Evolutionary conservation across 2,797 vertebrate genomes (phyloP).

Genomic region (Poecilia picta): DNA sequence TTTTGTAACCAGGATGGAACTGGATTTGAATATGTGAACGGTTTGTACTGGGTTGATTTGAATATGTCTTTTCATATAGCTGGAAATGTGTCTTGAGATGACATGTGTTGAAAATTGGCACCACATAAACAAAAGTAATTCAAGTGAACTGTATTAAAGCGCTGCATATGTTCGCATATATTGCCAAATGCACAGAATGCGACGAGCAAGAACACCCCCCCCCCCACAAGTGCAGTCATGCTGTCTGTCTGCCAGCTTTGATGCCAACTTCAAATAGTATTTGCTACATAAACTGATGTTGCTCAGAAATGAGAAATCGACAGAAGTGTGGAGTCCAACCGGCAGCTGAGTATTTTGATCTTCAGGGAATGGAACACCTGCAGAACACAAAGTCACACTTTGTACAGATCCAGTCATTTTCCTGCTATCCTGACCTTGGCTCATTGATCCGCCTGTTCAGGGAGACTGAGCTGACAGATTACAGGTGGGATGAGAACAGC

Average conservation of each 20-base stretch:
- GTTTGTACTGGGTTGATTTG: background rate
- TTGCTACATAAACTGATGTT: background rate
- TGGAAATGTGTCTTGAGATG: background rate
- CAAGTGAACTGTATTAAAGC: too few relatives aligned
- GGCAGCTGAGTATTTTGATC: slow-evolving; percentile 48
- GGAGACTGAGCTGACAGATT: slow-evolving; percentile 28
- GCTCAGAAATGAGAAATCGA: background rate
- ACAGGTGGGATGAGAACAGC: slow-evolving; percentile 10
- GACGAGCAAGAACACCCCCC: background rate
- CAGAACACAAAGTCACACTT: slow-evolving; percentile 61
- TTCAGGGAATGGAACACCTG: slow-evolving; percentile 34
- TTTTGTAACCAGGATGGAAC: background rate
- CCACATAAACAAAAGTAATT: background rate
- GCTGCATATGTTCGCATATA: background rate
- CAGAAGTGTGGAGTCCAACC: background rate
- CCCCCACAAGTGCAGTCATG: background rate
- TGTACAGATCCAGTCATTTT: slow-evolving; percentile 43
- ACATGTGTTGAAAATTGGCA: background rate
- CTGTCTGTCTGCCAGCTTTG: slow-evolving; percentile 6
- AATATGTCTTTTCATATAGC: background rate
- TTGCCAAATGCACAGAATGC: slow-evolving; percentile 6
- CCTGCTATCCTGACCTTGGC: slow-evolving; percentile 59
- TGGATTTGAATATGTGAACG: background rate
- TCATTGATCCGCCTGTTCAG: slow-evolving; percentile 73
- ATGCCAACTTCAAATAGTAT: slow-evolving; percentile 1